Evolutionary conservation across 2,888 invertebrate species (phyloP), one percentile per base, ranked within the genome.

Genomic region (Rapana venosa): DNA sequence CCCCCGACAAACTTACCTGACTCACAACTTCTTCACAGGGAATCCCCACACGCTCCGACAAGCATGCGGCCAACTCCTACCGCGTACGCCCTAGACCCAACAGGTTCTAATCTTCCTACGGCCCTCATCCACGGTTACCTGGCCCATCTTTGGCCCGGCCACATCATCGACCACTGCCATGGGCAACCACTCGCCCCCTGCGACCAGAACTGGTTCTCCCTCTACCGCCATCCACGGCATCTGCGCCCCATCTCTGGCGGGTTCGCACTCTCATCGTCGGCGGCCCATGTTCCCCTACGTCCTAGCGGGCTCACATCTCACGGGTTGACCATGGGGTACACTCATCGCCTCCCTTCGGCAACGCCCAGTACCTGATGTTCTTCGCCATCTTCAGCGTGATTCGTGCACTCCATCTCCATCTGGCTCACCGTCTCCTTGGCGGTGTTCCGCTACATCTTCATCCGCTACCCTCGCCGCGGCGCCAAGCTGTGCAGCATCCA

Each of bases 401-500:
- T n/a, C 87, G 97, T 98, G 91, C 98, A 98, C 96, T 98, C 99
- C 5, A 98, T 99, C 92, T 98, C 99, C 5, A 99, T 99, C 93
- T 99, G 98, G 97, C 96, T 99, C 93, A 99, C 99, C 0, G 98
- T 99, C 0, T 98, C 98, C 0, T 96, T 99, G 91, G 99, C 99
- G 0, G 97, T 99, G 5, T 99, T 99, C 98, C 97, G 99, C 15
- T 99, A 98, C 95, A 91, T 92, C 70, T 90, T 91, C 85, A 92
- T 92, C 74, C 88, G 92, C 13, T 95, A 94, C 95, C 98, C 98
- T 0, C 98, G 98, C 92, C 97, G 97, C 93, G 98, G 98, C 94
- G 97, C 97, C 47, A 97, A 97, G 74, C 98, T 98, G 97, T 98
- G 98, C 95, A 98, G 97, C 94, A 97, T 98, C 96, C 97, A 97